Percentiles rank a stretch among this genome's conserved stretches.
Conservation (phyloP, 1,140 invertebrate species). For the Babylonia areolata region DNA sequence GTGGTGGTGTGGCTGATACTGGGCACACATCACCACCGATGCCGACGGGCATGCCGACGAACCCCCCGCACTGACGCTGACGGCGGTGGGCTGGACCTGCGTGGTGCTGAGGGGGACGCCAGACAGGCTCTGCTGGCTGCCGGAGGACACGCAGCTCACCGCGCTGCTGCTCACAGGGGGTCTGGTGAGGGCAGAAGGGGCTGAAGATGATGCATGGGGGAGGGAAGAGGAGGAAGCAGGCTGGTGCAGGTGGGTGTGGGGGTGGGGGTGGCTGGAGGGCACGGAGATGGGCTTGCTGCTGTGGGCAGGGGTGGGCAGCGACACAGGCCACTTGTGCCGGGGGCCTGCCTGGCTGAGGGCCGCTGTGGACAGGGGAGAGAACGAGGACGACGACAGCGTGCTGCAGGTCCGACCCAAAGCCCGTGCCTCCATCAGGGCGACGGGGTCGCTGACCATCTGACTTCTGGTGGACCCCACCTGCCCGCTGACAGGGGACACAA, state of each 20-base stretch:
- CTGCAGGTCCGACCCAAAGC: neutral
- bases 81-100: neutral
- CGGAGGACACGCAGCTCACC: neutral
- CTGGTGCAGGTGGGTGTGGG: conserved; percentile 19
- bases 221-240: neutral
- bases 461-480: neutral
- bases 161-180: neutral
- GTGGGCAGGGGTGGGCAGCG: conserved; percentile 1
- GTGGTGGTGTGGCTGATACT: conserved; percentile 32
- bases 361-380: neutral
- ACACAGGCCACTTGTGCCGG: neutral
- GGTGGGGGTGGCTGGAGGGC: conserved; percentile 27
- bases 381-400: neutral
- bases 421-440: neutral
- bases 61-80: neutral
- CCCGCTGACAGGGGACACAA: neutral
- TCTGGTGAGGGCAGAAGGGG: neutral
- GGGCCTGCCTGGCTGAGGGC: neutral
- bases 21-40: neutral
- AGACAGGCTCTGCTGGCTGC: conserved; percentile 9
- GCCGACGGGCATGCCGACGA: no score
- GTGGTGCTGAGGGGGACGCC: neutral
- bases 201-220: neutral
- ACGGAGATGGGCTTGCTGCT: conserved; percentile 20
- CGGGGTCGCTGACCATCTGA: no score